A percentile compares a stretch with the other conserved stretches of the same genome.
phyloP scores from a whole-genome alignment of 2,797 vertebrate genomes.

The Manis crassicaudata region DNA sequence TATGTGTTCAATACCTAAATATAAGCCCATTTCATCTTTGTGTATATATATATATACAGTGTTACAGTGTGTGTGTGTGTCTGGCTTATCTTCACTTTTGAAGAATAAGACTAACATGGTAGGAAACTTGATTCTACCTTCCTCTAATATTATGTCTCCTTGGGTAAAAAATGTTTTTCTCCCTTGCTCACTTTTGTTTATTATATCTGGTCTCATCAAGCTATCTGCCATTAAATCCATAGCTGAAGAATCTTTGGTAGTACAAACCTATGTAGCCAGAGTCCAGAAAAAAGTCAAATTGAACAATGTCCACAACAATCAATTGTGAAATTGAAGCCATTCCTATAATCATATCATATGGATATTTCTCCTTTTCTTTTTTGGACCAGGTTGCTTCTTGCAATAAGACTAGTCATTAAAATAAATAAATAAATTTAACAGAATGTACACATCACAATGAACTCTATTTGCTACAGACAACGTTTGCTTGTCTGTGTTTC shows the following conservation, averaged over 20 bases:
- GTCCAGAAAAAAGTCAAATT: background rate
- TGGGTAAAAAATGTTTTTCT: background rate
- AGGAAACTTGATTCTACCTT: background rate
- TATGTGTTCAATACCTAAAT: background rate
- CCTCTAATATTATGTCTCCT: background rate
- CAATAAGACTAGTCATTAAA: background rate
- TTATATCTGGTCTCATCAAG: background rate
- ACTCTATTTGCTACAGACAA: background rate
- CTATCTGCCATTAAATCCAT: background rate
- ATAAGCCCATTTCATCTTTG: background rate
- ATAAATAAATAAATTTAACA: background rate
- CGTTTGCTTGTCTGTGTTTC: background rate
- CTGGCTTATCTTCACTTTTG: background rate
- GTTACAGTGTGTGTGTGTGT: background rate
- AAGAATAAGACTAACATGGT: background rate
- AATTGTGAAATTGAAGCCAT: background rate
- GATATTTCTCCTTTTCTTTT: background rate
- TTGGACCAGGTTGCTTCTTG: background rate
- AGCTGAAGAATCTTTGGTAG: background rate
- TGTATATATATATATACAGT: too few species aligned
- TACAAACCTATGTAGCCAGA: background rate
- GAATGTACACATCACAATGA: background rate
- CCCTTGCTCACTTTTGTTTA: background rate
- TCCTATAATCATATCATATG: background rate
- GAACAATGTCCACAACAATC: background rate